Conservation (phyloP, 2,797 vertebrate species). For the Natrix natrix region DNA sequence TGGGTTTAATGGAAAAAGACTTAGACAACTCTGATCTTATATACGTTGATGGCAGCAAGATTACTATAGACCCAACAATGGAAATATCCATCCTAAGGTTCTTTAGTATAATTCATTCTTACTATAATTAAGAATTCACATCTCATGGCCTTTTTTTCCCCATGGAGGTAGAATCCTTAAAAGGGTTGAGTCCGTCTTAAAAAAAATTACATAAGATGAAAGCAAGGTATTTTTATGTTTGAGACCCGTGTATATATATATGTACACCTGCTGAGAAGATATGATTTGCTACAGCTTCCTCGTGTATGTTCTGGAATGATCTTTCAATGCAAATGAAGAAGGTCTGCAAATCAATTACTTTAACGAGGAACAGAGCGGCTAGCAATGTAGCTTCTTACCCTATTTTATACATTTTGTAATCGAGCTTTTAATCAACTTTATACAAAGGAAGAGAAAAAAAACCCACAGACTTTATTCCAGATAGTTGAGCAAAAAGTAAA, state of each 20-base stretch:
- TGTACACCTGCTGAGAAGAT: not conserved
- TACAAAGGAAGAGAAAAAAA: not conserved
- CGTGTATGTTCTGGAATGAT: not conserved
- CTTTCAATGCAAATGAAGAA: not conserved
- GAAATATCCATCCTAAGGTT: too few species aligned
- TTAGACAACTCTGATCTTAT: too few species aligned
- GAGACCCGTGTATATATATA: not conserved
- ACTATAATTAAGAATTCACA: too few species aligned
- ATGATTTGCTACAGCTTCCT: not conserved
- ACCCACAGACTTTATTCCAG: not conserved
- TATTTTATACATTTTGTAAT: not conserved
- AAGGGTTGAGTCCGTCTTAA: too few species aligned
- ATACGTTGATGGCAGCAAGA: too few species aligned
- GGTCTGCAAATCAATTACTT: not conserved
- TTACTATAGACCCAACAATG: too few species aligned
- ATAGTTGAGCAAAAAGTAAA: not conserved
- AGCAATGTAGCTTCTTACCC: not conserved
- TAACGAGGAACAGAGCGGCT: not conserved
- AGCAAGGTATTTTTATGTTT: not conserved
- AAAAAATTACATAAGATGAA: not conserved
- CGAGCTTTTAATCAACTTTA: not conserved
- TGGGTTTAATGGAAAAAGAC: too few species aligned
- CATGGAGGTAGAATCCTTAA: too few species aligned
- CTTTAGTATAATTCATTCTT: too few species aligned
- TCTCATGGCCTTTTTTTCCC: too few species aligned